phyloP scores from a whole-genome alignment of 2,797 vertebrate species.

The Sebastes flavidus region DNA sequence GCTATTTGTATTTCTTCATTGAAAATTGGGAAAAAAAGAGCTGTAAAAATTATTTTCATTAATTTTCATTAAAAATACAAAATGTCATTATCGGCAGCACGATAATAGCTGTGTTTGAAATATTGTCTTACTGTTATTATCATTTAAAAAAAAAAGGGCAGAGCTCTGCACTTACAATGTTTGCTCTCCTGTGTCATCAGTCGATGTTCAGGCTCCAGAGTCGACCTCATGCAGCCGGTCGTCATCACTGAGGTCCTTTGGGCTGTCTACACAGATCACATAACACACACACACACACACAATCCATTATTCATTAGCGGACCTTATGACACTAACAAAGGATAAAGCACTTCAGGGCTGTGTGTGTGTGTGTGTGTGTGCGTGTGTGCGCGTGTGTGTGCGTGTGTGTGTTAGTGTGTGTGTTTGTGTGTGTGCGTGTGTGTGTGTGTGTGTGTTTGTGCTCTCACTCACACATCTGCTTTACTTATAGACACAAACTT shows the following conservation, averaged over 20 bases:
- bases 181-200: constrained; percentile 34
- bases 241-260: constrained; percentile 48
- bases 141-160: background rate
- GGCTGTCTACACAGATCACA: constrained; percentile 41
- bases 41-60: no score
- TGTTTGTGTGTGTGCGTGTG: background rate
- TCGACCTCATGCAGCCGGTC: constrained; percentile 49
- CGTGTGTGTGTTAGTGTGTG: background rate
- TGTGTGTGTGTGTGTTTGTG: background rate
- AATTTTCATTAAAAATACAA: no score
- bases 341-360: background rate
- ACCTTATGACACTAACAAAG: constrained; percentile 26
- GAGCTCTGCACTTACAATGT: constrained; percentile 23
- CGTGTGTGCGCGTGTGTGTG: background rate
- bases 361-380: background rate
- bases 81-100: background rate
- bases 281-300: constrained; percentile 26
- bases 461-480: background rate
- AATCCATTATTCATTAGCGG: constrained; percentile 45
- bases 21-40: background rate
- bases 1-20: background rate
- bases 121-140: background rate
- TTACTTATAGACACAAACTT: background rate
- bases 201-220: constrained; percentile 47
- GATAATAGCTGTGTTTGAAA: background rate